Conservation (phyloP, 2,888 invertebrate species). For the Diaphora mendica region DNA sequence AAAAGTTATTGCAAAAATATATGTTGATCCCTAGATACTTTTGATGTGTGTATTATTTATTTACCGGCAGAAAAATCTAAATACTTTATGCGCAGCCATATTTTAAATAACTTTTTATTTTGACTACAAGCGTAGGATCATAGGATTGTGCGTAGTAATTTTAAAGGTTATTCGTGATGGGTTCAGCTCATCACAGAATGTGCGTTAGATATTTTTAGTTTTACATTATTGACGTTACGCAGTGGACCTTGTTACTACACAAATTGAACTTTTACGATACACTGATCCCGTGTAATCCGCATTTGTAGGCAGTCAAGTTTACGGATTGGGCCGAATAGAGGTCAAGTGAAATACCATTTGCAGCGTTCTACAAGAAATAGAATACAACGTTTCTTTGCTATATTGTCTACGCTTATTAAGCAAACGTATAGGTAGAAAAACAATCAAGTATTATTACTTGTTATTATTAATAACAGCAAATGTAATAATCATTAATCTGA, state of each 20-base stretch:
- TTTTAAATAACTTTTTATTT: constrained; percentile 25
- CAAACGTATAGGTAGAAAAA: neutral
- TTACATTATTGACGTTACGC: constrained; percentile 8
- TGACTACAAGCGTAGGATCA: constrained; percentile 9
- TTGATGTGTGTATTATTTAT: neutral
- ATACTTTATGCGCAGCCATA: constrained; percentile 11
- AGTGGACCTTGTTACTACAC: neutral
- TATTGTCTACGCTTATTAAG: neutral
- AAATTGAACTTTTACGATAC: neutral
- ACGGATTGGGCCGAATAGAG: neutral
- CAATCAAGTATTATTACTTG: neutral
- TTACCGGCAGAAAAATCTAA: neutral
- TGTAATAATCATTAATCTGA: neutral
- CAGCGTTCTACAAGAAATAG: neutral
- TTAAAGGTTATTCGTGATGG: constrained; percentile 17
- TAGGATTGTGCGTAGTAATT: constrained; percentile 17
- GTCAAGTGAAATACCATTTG: neutral
- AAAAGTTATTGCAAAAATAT: too few relatives aligned
- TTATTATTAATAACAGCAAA: neutral
- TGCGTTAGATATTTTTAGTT: constrained; percentile 32
- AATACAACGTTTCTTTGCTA: neutral
- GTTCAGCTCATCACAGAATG: constrained; percentile 22
- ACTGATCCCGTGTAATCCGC: neutral
- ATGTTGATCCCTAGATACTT: too few relatives aligned
- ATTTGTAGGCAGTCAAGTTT: constrained; percentile 1